Percentiles rank a stretch among this genome's conserved stretches.
phyloP scores from a whole-genome alignment of 2,888 invertebrate genomes.

The Megamerina dolium region DNA sequence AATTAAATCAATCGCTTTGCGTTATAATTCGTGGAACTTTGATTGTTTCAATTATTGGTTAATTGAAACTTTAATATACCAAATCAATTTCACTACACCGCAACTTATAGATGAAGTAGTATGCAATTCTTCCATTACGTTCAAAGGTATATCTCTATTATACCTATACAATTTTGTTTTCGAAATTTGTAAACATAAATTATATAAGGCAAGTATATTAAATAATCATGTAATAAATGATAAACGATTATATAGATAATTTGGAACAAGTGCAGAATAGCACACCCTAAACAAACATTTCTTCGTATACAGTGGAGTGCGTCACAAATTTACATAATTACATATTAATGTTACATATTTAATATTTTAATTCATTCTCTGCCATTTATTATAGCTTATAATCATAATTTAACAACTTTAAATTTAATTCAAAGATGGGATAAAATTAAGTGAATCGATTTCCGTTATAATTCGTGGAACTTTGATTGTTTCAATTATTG shows the following conservation, averaged over 20 bases:
- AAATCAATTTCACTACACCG: constrained; percentile 44
- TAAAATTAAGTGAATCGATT: constrained; percentile 58
- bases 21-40: constrained; percentile 70
- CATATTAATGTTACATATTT: not conserved
- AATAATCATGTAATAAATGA: too few species aligned
- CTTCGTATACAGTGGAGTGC: too few species aligned
- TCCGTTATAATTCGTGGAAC: constrained; percentile 68
- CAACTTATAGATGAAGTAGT: constrained; percentile 44
- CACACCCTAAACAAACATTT: too few species aligned
- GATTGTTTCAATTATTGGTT: constrained; percentile 76
- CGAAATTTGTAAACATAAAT: too few species aligned
- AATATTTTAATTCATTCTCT: not conserved
- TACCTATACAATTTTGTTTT: too few species aligned
- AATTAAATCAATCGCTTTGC: constrained; percentile 60
- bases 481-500: constrained; percentile 77
- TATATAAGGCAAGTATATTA: too few species aligned
- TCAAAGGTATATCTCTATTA: constrained; percentile 56
- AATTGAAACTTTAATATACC: constrained; percentile 58
- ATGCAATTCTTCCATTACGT: constrained; percentile 63
- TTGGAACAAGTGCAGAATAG: too few species aligned
- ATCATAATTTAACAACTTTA: constrained; percentile 55
- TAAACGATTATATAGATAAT: too few species aligned
- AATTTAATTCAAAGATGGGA: constrained; percentile 71
- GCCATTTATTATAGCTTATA: constrained; percentile 55
- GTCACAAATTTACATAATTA: not conserved